Conservation (phyloP, 2,113 vertebrate genomes). For the Chinchilla lanigera region DNA sequence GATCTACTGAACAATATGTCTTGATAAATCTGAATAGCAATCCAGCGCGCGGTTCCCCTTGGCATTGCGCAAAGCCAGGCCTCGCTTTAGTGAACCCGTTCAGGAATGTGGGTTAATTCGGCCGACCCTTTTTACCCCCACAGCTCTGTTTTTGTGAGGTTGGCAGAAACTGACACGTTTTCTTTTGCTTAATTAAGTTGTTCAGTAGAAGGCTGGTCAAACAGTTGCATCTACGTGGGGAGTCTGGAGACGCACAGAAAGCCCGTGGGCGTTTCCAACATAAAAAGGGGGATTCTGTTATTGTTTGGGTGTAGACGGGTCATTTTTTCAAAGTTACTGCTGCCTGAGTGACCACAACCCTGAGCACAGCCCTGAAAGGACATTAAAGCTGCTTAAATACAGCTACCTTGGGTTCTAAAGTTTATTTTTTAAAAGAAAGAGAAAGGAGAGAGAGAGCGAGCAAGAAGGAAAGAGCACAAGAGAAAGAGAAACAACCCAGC, state of each 20-base stretch:
- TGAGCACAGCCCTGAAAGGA: conserved; percentile 85
- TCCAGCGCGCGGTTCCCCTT: conserved; percentile 64
- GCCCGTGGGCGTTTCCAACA: conserved; percentile 91
- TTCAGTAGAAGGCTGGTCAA: conserved; percentile 91
- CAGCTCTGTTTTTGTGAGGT: conserved; percentile 88
- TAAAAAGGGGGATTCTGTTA: conserved; percentile 93
- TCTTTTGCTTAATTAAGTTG: conserved; percentile 94
- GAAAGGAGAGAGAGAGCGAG: background rate
- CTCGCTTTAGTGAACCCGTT: conserved; percentile 81
- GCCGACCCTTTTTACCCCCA: conserved; percentile 86
- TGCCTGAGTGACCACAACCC: conserved; percentile 89
- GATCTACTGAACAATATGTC: conserved; percentile 75
- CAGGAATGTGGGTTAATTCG: conserved; percentile 87
- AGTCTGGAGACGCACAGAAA: conserved; percentile 89
- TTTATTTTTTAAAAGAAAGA: conserved; percentile 60
- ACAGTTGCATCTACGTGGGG: conserved; percentile 93
- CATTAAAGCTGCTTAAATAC: conserved; percentile 86
- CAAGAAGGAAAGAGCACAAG: background rate
- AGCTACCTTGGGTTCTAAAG: conserved; percentile 85
- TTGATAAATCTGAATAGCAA: conserved; percentile 75
- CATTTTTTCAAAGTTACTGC: conserved; percentile 94
- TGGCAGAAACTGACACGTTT: conserved; percentile 93
- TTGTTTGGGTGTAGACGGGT: conserved; percentile 94
- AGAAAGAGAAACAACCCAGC: background rate
- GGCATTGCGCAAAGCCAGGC: conserved; percentile 78